Evolutionary conservation across 2,113 vertebrate species (phyloP).

Genomic region (Hiodon alosoides): DNA sequence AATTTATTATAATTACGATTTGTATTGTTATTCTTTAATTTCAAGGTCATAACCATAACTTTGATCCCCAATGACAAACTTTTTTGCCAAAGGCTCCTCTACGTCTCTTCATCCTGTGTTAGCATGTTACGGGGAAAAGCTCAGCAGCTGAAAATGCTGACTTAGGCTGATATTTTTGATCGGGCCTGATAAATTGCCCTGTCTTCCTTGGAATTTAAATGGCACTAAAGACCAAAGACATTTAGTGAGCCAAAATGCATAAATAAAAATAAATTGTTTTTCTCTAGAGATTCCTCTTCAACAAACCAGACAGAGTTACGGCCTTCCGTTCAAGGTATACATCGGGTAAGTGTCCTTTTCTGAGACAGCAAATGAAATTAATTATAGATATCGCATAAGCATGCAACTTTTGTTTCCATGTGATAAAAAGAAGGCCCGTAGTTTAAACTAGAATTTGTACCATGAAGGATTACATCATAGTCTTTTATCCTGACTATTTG

Average conservation of each 20-base stretch:
- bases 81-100: slow-evolving; percentile 17
- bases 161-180: slow-evolving; percentile 1
- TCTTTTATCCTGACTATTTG: too few species aligned
- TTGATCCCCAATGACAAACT: slow-evolving; percentile 6
- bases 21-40: slow-evolving; percentile 6
- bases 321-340: too few species aligned
- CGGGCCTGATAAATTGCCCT: slow-evolving; percentile 14
- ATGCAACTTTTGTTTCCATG: too few species aligned
- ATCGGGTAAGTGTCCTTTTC: too few species aligned
- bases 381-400: too few species aligned
- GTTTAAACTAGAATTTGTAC: too few species aligned
- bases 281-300: too few species aligned
- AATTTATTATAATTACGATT: neutral
- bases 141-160: slow-evolving; percentile 11
- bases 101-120: neutral
- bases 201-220: slow-evolving; percentile 16
- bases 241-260: neutral
- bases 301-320: too few species aligned
- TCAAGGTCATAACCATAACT: slow-evolving; percentile 21
- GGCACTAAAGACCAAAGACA: slow-evolving; percentile 20
- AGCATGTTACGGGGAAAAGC: slow-evolving; percentile 1
- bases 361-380: too few species aligned
- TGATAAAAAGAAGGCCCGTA: too few species aligned
- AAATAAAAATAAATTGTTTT: too few species aligned
- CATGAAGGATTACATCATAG: too few species aligned